Conservation (phyloP, 2,888 invertebrate genomes). For the Caenorhabditis imperialis region DNA sequence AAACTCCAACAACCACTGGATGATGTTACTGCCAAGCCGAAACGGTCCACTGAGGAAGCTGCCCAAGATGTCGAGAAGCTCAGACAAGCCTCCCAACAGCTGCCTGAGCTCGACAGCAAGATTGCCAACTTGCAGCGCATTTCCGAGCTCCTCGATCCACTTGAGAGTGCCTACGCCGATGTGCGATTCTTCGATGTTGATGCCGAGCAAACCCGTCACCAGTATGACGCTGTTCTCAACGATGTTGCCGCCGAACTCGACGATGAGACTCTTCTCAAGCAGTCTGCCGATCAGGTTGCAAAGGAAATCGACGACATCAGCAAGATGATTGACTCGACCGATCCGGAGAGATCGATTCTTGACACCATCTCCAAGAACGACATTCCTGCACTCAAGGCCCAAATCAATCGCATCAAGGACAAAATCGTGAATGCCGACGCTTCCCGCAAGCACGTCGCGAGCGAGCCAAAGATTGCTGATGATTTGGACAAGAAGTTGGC, state of each 20-base stretch:
- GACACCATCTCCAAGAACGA: no score
- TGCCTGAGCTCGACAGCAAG: constrained; percentile 50
- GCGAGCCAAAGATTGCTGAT: constrained; percentile 36
- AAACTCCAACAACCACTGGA: constrained; percentile 54
- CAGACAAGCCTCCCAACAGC: constrained; percentile 37
- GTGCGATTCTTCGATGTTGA: constrained; percentile 72
- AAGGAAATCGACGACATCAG: constrained; percentile 6
- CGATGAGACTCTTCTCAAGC: constrained; percentile 59
- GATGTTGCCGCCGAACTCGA: constrained; percentile 56
- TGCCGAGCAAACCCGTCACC: constrained; percentile 64
- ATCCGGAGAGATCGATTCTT: no score
- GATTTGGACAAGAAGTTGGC: constrained; percentile 36
- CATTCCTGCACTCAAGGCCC: no score
- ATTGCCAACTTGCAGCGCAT: constrained; percentile 62
- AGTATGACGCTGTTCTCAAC: constrained; percentile 63
- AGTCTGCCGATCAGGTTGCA: constrained; percentile 59
- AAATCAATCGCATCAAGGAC: constrained; percentile 20
- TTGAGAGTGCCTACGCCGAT: constrained; percentile 59
- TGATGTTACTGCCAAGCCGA: constrained; percentile 39
- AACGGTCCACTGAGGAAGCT: constrained; percentile 45
- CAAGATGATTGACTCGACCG: no score
- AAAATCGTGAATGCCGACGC: constrained; percentile 44
- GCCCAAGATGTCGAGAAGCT: constrained; percentile 44
- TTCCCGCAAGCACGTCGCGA: constrained; percentile 52
- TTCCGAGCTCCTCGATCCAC: constrained; percentile 66